Evolutionary conservation across 2,113 vertebrate species (phyloP).

Genomic region (Stegastes partitus): DNA sequence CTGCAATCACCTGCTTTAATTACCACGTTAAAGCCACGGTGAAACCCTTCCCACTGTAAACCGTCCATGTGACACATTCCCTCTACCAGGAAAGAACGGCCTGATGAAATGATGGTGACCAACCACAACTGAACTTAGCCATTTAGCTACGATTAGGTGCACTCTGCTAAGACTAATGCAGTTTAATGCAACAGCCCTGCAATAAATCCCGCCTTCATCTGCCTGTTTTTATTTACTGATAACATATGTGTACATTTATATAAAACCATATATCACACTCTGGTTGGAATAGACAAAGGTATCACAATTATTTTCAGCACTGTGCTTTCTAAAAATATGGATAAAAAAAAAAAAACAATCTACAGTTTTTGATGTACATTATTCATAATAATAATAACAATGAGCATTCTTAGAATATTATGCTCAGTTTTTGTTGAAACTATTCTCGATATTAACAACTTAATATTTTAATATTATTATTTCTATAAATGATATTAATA

Average conservation of each 20-base stretch:
- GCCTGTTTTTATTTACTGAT: not conserved
- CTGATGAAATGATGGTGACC: not conserved
- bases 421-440: no score
- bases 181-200: not conserved
- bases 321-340: not conserved
- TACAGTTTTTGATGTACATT: no score
- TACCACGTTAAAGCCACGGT: constrained; percentile 5
- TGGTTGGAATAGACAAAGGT: no score
- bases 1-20: constrained; percentile 16
- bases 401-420: no score
- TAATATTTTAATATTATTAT: no score
- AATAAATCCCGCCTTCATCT: not conserved
- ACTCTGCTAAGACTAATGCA: not conserved
- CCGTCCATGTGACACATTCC: not conserved
- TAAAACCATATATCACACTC: no score
- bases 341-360: no score
- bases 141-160: not conserved
- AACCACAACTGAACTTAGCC: not conserved
- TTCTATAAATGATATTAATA: no score
- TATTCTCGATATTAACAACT: no score
- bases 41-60: not conserved
- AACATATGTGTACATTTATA: not conserved
- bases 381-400: no score
- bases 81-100: not conserved
- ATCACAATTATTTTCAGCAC: no score